Evolutionary conservation across 2,797 vertebrate genomes (phyloP).

Genomic region (Sphenodon punctatus): DNA sequence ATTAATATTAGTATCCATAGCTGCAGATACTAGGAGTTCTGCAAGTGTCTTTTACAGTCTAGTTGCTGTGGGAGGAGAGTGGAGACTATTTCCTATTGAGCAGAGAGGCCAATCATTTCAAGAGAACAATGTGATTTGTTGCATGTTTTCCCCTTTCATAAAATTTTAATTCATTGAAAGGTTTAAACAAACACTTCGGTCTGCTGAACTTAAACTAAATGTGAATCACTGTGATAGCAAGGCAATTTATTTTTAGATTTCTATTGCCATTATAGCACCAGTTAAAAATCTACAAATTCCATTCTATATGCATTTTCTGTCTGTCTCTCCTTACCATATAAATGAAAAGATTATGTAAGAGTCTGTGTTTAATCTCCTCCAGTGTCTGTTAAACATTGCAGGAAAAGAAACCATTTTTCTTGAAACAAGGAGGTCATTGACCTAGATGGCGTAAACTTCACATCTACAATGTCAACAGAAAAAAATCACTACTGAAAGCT

Average conservation of each 20-base stretch:
- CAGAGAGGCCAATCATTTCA: constrained; percentile 22
- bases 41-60: background rate
- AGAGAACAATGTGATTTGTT: constrained; percentile 26
- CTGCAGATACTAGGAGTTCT: constrained; percentile 1
- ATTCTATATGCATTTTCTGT: constrained; percentile 40
- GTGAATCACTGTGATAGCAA: constrained; percentile 3
- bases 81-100: constrained; percentile 16
- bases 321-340: constrained; percentile 54
- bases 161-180: constrained; percentile 40
- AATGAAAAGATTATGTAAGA: constrained; percentile 67
- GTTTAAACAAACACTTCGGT: constrained; percentile 3
- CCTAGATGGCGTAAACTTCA: constrained; percentile 52
- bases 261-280: background rate
- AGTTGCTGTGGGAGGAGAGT: background rate
- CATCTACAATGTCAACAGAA: constrained; percentile 65
- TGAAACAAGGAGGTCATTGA: constrained; percentile 59
- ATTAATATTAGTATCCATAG: constrained; percentile 36
- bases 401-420: constrained; percentile 58
- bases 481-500: constrained; percentile 36
- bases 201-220: constrained; percentile 3
- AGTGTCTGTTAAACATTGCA: constrained; percentile 53
- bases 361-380: constrained; percentile 58
- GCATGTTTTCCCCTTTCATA: constrained; percentile 42
- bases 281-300: constrained; percentile 36
- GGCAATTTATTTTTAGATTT: constrained; percentile 35